These are phyloP conservation scores for Zele albiditarsus DNA, from an alignment of 2,888 invertebrate genomes.

Conservation along the genomic window DNA sequence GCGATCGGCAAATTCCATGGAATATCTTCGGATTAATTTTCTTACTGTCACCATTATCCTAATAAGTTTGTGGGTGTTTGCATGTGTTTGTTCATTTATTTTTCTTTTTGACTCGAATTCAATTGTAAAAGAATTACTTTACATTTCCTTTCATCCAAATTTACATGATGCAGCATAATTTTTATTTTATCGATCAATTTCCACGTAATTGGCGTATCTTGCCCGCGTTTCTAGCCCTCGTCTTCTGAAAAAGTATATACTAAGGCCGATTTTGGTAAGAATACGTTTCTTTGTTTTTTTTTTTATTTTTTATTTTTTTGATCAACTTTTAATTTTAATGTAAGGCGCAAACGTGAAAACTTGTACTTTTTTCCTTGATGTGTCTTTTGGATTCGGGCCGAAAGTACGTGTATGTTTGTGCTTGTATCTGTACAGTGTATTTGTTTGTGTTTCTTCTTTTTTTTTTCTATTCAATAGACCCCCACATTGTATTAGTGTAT, in stretches of 20 bases:
- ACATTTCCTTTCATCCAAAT: conserved; percentile 15
- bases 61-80: background rate
- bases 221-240: background rate
- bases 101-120: background rate
- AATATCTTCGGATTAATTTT: conserved; percentile 34
- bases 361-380: conserved; percentile 72
- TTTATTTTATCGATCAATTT: conserved; percentile 43
- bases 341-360: conserved; percentile 73
- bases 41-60: background rate
- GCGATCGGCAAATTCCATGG: conserved; percentile 50
- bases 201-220: background rate
- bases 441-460: background rate
- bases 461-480: background rate
- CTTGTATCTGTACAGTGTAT: conserved; percentile 37
- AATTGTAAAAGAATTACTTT: conserved; percentile 12
- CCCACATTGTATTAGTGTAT: conserved; percentile 39
- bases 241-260: conserved; percentile 68
- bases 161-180: conserved; percentile 33
- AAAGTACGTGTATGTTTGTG: conserved; percentile 61
- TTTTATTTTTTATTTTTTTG: conserved; percentile 60
- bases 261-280: conserved; percentile 73
- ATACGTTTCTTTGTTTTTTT: conserved; percentile 59
- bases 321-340: conserved; percentile 72
- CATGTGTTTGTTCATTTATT: background rate
- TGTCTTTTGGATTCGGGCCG: conserved; percentile 71